phyloP scores from a whole-genome alignment of 1,140 invertebrate genomes.

The Aradophagus sp. region DNA sequence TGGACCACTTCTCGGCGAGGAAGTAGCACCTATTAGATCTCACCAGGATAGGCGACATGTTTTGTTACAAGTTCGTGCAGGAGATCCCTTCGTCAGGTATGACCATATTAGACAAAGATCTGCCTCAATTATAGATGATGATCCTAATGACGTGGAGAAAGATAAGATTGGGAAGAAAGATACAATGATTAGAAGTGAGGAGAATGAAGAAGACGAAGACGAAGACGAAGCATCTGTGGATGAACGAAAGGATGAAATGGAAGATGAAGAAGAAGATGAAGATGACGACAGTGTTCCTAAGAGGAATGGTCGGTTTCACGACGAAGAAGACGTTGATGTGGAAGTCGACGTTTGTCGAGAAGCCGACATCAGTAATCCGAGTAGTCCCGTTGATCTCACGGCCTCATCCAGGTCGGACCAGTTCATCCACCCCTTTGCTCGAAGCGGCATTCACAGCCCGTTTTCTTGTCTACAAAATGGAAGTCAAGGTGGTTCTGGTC shows the following conservation, averaged over 20 bases:
- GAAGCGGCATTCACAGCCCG: constrained; percentile 61
- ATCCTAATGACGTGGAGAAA: constrained; percentile 42
- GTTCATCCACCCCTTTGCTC: constrained; percentile 63
- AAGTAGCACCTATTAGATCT: constrained; percentile 53
- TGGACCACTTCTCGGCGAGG: constrained; percentile 65
- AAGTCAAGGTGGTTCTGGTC: constrained; percentile 31
- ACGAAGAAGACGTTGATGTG: constrained; percentile 66
- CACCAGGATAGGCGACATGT: constrained; percentile 61
- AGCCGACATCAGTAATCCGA: constrained; percentile 66
- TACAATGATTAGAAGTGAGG: constrained; percentile 29
- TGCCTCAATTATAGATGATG: constrained; percentile 51
- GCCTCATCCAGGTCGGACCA: constrained; percentile 66
- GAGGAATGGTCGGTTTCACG: constrained; percentile 62
- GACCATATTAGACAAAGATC: constrained; percentile 59
- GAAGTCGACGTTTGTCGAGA: constrained; percentile 70
- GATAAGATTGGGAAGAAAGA: constrained; percentile 27
- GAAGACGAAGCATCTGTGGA: constrained; percentile 55
- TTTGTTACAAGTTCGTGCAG: constrained; percentile 65
- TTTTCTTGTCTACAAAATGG: constrained; percentile 64
- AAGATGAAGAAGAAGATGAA: constrained; percentile 63
- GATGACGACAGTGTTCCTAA: constrained; percentile 57
- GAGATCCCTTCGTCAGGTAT: constrained; percentile 65
- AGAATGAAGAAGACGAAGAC: constrained; percentile 57
- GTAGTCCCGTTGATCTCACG: constrained; percentile 72
- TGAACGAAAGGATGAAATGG: constrained; percentile 58